Evolutionary conservation across 2,888 invertebrate species (phyloP).

Genomic region (Congeria kusceri): DNA sequence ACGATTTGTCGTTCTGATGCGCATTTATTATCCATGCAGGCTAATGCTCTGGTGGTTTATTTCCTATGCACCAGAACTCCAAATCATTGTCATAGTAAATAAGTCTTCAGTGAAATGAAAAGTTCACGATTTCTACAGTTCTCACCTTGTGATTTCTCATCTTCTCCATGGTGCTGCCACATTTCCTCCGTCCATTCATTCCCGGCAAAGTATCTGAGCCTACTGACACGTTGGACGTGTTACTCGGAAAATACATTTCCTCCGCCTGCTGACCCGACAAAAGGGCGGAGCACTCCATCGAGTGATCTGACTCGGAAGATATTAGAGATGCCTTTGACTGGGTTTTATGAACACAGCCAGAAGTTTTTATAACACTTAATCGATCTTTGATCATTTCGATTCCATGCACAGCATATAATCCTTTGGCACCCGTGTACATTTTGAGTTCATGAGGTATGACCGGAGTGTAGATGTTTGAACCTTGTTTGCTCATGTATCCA

Average conservation of each 20-base stretch:
- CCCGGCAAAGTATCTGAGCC: slow-evolving; percentile 77
- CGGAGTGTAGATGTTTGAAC: slow-evolving; percentile 66
- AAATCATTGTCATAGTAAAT: too few species aligned
- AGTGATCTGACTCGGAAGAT: slow-evolving; percentile 79
- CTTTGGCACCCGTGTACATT: slow-evolving; percentile 58
- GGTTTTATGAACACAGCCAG: slow-evolving; percentile 73
- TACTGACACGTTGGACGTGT: slow-evolving; percentile 78
- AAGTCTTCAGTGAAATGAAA: too few species aligned
- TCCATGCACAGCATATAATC: slow-evolving; percentile 60
- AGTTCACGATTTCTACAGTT: background rate
- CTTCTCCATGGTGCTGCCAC: slow-evolving; percentile 62
- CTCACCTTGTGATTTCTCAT: slow-evolving; percentile 61
- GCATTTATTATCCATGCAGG: too few species aligned
- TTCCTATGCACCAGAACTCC: too few species aligned
- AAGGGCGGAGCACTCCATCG: slow-evolving; percentile 72
- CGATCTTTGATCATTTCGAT: slow-evolving; percentile 62
- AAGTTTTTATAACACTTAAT: slow-evolving; percentile 66
- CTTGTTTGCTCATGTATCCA: slow-evolving; percentile 54
- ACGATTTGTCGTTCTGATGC: too few species aligned
- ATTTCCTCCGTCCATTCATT: slow-evolving; percentile 59
- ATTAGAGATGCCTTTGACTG: slow-evolving; percentile 77
- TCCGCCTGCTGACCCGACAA: slow-evolving; percentile 61
- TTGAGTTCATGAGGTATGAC: slow-evolving; percentile 71
- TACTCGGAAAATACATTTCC: slow-evolving; percentile 73
- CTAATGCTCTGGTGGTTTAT: too few species aligned